Percentiles rank a stretch among this genome's conserved stretches.
These are phyloP conservation scores for Alces alces DNA, from an alignment of 2,113 vertebrate genomes.

Conservation along the genomic window DNA sequence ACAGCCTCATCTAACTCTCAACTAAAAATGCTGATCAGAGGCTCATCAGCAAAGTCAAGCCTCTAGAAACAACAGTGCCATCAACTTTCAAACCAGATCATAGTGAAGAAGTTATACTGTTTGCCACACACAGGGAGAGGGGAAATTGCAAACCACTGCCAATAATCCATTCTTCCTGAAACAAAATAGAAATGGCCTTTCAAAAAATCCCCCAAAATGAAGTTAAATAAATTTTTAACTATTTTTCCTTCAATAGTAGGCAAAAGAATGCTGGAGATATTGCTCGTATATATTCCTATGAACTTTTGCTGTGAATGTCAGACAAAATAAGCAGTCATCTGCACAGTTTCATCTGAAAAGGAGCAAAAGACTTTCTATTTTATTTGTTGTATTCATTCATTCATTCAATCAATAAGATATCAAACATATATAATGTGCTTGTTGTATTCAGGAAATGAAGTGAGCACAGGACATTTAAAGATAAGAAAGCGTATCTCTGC, in stretches of 20 bases:
- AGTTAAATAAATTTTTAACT: neutral
- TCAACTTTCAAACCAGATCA: neutral
- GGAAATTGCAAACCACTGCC: neutral
- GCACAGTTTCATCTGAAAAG: neutral
- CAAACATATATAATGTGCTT: neutral
- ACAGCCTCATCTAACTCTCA: neutral
- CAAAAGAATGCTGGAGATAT: neutral
- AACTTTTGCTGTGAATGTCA: neutral
- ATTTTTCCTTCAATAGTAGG: neutral
- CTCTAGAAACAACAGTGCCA: neutral
- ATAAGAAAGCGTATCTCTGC: neutral
- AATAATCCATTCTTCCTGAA: constrained; percentile 37
- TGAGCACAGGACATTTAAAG: neutral
- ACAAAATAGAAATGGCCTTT: constrained; percentile 62
- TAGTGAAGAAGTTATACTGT: neutral
- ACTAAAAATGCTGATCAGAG: neutral
- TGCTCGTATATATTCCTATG: neutral
- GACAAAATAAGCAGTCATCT: neutral
- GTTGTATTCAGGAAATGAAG: neutral
- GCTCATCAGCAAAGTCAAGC: neutral
- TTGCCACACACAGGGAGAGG: neutral
- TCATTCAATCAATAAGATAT: neutral
- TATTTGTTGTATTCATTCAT: neutral
- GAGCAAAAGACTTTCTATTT: neutral
- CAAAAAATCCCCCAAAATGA: constrained; percentile 12